These are phyloP conservation scores for Catharus fuscescens DNA, from an alignment of 2,113 vertebrate species.

Conservation along the genomic window DNA sequence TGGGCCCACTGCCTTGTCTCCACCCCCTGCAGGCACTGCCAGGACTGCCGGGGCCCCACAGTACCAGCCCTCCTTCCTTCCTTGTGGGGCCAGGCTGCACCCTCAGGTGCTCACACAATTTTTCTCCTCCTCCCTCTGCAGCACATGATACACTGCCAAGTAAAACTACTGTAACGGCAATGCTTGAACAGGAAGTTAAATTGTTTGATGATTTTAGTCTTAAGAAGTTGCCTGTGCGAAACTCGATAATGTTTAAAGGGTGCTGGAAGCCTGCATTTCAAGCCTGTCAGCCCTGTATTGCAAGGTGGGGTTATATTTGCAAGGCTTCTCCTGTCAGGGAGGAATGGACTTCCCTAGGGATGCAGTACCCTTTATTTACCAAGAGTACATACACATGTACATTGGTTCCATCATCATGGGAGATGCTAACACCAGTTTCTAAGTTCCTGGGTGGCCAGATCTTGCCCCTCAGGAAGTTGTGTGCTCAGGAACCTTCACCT, in stretches of 20 bases:
- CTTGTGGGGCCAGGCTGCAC: neutral
- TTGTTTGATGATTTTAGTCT: slow-evolving; percentile 69
- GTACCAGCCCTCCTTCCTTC: neutral
- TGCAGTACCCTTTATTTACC: neutral
- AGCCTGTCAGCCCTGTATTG: no score
- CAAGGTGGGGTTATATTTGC: neutral
- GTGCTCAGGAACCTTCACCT: neutral
- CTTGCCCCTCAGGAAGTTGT: neutral
- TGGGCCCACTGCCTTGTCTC: slow-evolving; percentile 7
- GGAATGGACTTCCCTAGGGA: neutral
- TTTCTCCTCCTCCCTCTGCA: slow-evolving; percentile 25
- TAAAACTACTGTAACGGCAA: slow-evolving; percentile 60
- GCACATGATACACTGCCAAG: slow-evolving; percentile 39
- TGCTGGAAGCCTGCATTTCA: neutral
- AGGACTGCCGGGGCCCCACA: neutral
- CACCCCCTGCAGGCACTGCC: slow-evolving; percentile 32
- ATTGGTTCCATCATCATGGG: fast-evolving
- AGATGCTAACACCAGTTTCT: neutral
- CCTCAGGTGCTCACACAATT: neutral
- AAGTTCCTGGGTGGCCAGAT: neutral
- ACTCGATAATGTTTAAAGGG: neutral
- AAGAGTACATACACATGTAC: fast-evolving
- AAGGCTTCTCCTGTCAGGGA: neutral
- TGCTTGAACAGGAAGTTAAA: slow-evolving; percentile 67
- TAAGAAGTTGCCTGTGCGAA: slow-evolving; percentile 26